Evolutionary conservation across 2,113 vertebrate genomes (phyloP), one percentile per base, ranked within the genome.

Genomic region (Colossoma macropomum): DNA sequence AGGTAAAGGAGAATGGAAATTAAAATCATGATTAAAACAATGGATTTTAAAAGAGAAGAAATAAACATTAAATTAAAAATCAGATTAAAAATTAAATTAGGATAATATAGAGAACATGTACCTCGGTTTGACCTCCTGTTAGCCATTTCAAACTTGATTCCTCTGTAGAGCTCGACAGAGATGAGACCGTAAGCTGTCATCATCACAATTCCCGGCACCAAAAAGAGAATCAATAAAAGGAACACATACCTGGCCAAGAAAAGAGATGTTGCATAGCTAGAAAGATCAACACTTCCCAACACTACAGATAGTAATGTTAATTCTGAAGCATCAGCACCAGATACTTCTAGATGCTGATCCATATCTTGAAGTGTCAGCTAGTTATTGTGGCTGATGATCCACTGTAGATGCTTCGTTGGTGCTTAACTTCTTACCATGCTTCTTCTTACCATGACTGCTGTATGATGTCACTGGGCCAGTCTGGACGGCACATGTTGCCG

Each of bases 121-220:
- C 98, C 98, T 96, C 89, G 87, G 85, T 90, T 91, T 69, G 92
- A 92, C 87, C 95, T 98, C 87, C 94, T 95, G 85, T 92, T 96
- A 82, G 92, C 95, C 82, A 94, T 83, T 90, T 98, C 97, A 91
- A 97, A 97, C 88, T 90, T 94, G 88, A 99, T 97, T 88, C 98
- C 98, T 88, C 94, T 94, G 92, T 98, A 99, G 68, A 99, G 96
- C 90, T 99, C 97, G 90, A 97, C 23, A 52, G 97, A 99, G 85
- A 99, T 99, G 50, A 98, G 92, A 63, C 97, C 97, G 8, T 99
- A 99, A 0, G 97, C 97, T 27, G 95, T 89, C 94, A 95, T 96
- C 96, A 99, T 99, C 87, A 98, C 92, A 65, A 98, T 95, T 77
- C 98, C 98, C 56, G 98, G 98, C 83, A 99, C 92, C 56, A 99